Conservation (phyloP, 2,113 vertebrate genomes). For the Centropus bengalensis region DNA sequence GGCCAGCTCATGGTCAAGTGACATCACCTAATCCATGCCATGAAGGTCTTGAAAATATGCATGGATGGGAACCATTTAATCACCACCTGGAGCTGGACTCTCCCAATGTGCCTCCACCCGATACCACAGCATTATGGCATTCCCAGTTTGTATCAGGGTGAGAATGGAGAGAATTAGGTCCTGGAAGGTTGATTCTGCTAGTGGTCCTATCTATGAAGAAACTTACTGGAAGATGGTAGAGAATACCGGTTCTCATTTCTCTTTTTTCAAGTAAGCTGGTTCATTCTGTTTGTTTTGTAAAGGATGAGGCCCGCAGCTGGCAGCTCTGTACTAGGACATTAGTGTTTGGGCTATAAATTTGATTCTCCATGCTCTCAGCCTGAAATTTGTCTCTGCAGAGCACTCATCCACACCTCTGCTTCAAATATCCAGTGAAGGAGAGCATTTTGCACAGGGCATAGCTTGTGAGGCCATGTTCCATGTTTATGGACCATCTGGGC, state of each 20-base stretch:
- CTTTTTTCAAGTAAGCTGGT: background rate
- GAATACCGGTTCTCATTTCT: background rate
- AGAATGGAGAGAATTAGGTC: background rate
- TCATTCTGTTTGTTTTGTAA: background rate
- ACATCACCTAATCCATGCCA: background rate
- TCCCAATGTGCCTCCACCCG: background rate
- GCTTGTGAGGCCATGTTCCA: accelerated
- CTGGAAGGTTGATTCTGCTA: background rate
- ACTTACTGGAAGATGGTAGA: background rate
- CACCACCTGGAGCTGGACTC: background rate
- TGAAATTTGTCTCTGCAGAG: background rate
- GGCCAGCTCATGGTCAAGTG: too few species aligned
- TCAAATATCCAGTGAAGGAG: background rate
- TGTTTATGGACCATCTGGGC: background rate
- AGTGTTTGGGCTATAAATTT: background rate
- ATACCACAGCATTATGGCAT: background rate
- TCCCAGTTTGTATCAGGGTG: background rate
- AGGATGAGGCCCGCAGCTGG: background rate
- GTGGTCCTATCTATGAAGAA: background rate
- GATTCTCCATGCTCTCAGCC: background rate
- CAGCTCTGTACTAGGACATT: background rate
- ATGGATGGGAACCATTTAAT: background rate
- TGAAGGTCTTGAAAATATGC: background rate
- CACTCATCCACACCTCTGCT: background rate
- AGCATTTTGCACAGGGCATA: background rate